Evolutionary conservation across 2,797 vertebrate genomes (phyloP), one percentile per base, ranked within the genome.

Genomic region (Acrocephalus scirpaceus): DNA sequence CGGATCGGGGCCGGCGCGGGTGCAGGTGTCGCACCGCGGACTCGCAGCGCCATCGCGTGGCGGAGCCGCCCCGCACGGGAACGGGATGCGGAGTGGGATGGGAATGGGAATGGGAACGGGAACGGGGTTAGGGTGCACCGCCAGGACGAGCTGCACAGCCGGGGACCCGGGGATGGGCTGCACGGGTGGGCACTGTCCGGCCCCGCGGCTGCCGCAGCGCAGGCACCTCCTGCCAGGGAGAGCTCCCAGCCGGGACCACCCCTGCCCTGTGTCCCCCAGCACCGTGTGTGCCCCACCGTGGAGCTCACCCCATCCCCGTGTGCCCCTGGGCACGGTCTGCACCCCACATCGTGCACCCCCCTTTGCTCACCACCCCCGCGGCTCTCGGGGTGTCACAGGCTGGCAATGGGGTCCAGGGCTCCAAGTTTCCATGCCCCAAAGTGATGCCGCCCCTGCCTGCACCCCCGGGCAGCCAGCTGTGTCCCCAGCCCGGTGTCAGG

Each of bases 401-500:
- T 19, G 56, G 14, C n/a, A 30, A 0, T 0, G 2, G 15, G 7
- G 1, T 4, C 7, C 77, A 7, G 29, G 21, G 18, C 27, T 40
- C 51, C 32, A 7, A 10, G 10, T 20, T 7, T 1, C 20, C 2
- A 0, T 8, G 13, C 4, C n/a, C 67, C 56, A 23, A 18, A 22
- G n/a, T 0, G 14, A 32, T 62, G 51, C 44, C 75, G 23, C 3
- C 21, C 42, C 47, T 44, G 13, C 42, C 48, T 9, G 65, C 26
- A 11, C 7, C 17, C 53, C 13, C 3, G 6, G 17, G 40, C 54
- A 20, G 29, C 18, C 80, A 26, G 44, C 11, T 20, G 34, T 32
- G 29, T 50, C 66, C 86, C 9, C 65, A 30, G 3, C 34, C 29
- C 1, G 0, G 16, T 0, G 0, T 10, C 1, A 6, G 48, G 13